Evolutionary conservation across 2,797 vertebrate species (phyloP), one percentile per base, ranked within the genome.

Genomic region (Amblyopsis hoosieri): DNA sequence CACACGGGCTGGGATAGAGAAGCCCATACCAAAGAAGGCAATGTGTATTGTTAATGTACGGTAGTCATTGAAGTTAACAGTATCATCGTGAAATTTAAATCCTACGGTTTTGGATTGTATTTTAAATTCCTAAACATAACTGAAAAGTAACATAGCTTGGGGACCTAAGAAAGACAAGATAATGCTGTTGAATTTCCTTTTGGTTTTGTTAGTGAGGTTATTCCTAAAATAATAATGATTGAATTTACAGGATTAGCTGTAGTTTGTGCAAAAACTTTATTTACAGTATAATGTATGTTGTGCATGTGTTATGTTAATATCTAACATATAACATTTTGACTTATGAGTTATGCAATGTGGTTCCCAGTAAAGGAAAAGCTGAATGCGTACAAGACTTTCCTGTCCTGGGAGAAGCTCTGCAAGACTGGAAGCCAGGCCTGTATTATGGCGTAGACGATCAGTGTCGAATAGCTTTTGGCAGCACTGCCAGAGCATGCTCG

Each of bases 361-460:
- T 80, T 82, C 42, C 23, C 87, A 99, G 97, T 66, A 73, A 93
- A 87, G 93, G 94, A 17, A 90, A 85, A 67, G 93, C 90, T 13
- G 92, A 84, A 71, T 99, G 97, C 83, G 71, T 96, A 23, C 79
- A 90, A 70, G 96, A 99, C 85, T 88, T 87, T 2, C 94, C 92
- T 9, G 79, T 69, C 4, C 62, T 85, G 13, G 74, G 74, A 12
- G 87, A 87, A 64, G 91, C 83, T 52, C 91, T 94, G 31, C 93
- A 93, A 0, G 85, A 90, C 57, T 94, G 89, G 86, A 96, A 95
- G 79, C 97, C 98, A 0, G 97, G 98, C 49, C 86, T 97, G 42
- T 98, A 95, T 86, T 98, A 98, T 0, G 94, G 95, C 31, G 92
- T 93, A 0, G 95, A 99, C 11, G 95, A 98, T 66, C 98, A 99